Base-by-base conservation (phyloP, 2,113 vertebrate species). In the Hippolais icterina region DNA sequence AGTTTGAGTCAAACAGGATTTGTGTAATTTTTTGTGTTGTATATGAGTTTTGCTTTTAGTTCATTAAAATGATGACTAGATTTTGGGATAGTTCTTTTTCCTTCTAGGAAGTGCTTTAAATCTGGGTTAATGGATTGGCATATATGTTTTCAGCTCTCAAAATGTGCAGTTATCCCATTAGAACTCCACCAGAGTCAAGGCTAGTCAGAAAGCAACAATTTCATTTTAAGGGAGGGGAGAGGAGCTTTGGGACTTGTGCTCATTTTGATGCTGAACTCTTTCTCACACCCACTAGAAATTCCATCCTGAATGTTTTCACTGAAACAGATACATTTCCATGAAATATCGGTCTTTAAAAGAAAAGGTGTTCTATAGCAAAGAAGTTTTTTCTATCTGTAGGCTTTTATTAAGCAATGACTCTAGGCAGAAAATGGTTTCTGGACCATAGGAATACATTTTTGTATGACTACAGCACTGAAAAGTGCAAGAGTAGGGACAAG, bases 251-350 rank as follows among this genome's bases (percentile, higher is more conserved):
- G 91, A 91, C 74, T 59, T 93, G 7, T 35, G 42, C 80, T 83
- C 88, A 75, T 72, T 93, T 91, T 94, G 79, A 60, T 92, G 79
- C 46, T 91, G 77, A 95, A 66, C 63, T 83, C 87, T 87, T 94
- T 96, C 94, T 87, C 90, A 94, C 75, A 90, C 82, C 81, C 91
- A 64, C 84, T 68, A 81, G 56, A 92, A 89, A 89, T 92, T 94
- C 80, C 93, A 68, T 81, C 54, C 47, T 56, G n/a, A 91, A 60
- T 90, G 64, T 68, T 91, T 91, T 87, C 84, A 72, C 57, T 95
- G 59, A 86, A 95, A 93, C 46, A 85, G 59, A 85, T 85, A 88
- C 21, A 83, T 88, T 96, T 93, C 27, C 10, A 53, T 76, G 79
- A 93, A 94, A 93, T 94, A 88, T 8, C 66, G n/a, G 47, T 57